Evolutionary conservation across 2,113 vertebrate genomes (phyloP), one percentile per base, ranked within the genome.

Genomic region (Origma solitaria): DNA sequence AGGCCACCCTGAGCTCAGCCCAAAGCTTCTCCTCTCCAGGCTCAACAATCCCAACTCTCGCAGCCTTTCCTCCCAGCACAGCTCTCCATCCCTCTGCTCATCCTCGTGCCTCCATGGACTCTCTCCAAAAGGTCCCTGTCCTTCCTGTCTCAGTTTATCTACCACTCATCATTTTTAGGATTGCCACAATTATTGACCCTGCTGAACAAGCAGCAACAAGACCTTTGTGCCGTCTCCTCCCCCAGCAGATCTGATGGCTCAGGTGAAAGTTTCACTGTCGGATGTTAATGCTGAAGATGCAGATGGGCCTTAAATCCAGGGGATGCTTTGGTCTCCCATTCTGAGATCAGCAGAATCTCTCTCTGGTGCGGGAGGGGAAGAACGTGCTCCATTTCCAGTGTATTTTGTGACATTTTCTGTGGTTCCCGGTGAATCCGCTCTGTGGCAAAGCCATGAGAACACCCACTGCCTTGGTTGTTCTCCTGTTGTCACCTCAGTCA

Each of bases 121-220:
- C 9, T 0, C 21, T 37, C n/a, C 65, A 40, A 0, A 3, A 62
- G 28, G 0, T 54, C 64, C 66, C 6, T 0, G 7, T 49, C 35
- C 57, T 17, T 7, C 5, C 28, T 37, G 44, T 33, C 35, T 66
- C 58, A 25, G 23, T 78, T 88, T 33, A 45, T 66, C 50, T 73
- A 7, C 15, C 69, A 51, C 10, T 12, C 60, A 14, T 15, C 8
- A 8, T 30, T 80, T 70, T 69, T 61, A 21, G 69, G 25, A 11
- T 56, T 75, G 49, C 45, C 60, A 40, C 4, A 1, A 30, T 66
- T 9, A 2, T 3, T 71, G 80, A 35, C 76, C 61, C 6, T 66
- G 61, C 73, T 68, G 35, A 79, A 15, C 8, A 10, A 24, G 31
- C 69, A 25, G 45, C 11, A 23, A 1, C 15, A 2, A 61, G 37